Percentiles rank a stretch among this genome's conserved stretches.
These are phyloP conservation scores for Pyrgus malvae DNA, from an alignment of 2,888 invertebrate genomes.

Conservation along the genomic window DNA sequence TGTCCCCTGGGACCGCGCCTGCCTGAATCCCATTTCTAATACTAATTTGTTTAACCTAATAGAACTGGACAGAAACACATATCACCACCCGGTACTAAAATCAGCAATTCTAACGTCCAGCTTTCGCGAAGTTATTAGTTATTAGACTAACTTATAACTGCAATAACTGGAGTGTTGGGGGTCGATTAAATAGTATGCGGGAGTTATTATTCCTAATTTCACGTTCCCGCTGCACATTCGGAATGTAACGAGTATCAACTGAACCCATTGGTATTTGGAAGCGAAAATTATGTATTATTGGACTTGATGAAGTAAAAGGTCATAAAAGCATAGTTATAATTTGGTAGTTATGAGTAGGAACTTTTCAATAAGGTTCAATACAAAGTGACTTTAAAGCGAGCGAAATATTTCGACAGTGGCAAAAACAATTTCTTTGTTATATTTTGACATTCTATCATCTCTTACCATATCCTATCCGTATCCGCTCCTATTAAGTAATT, in stretches of 20 bases:
- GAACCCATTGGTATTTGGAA: conserved; percentile 2
- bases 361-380: too few relatives aligned
- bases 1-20: too few relatives aligned
- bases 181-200: conserved; percentile 5
- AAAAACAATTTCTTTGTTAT: too few relatives aligned
- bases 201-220: conserved; percentile 14
- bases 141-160: not conserved
- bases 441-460: too few relatives aligned
- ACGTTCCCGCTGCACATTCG: conserved; percentile 9
- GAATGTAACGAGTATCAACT: not conserved
- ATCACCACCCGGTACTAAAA: not conserved
- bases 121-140: not conserved
- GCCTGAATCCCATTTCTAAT: too few relatives aligned
- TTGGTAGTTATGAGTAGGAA: too few relatives aligned
- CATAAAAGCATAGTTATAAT: too few relatives aligned
- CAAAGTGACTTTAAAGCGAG: too few relatives aligned
- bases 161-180: not conserved
- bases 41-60: not conserved
- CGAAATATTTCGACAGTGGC: too few relatives aligned
- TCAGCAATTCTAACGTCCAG: not conserved
- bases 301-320: too few relatives aligned
- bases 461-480: too few relatives aligned
- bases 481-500: too few relatives aligned
- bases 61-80: not conserved
- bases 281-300: conserved; percentile 5